Percentiles rank a stretch among this genome's conserved stretches.
phyloP scores from a whole-genome alignment of 1,140 invertebrate genomes.

The Hydropsyche tenuis region DNA sequence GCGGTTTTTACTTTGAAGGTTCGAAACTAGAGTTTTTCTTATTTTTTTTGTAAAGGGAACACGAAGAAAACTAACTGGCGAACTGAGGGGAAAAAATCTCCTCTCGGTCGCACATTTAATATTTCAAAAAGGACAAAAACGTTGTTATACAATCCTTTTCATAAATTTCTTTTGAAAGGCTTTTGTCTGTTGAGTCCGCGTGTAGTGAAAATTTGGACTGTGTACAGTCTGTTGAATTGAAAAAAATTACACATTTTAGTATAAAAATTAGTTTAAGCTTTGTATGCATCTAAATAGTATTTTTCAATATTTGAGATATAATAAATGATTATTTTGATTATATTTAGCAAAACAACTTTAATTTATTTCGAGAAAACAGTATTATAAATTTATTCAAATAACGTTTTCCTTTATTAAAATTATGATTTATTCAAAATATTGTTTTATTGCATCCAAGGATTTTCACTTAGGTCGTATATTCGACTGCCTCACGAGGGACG shows the following conservation, averaged over 20 bases:
- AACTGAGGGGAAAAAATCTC: constrained; percentile 11
- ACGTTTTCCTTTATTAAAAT: too few species aligned
- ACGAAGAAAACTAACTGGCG: constrained; percentile 36
- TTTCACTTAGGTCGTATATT: constrained; percentile 10
- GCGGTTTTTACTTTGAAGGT: neutral
- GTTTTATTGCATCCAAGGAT: constrained; percentile 13
- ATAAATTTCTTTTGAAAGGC: constrained; percentile 41
- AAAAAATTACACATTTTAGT: too few species aligned
- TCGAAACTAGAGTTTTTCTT: neutral
- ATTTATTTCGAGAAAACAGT: too few species aligned
- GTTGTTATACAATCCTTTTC: constrained; percentile 41
- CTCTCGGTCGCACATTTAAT: constrained; percentile 41
- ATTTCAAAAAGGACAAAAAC: constrained; percentile 44
- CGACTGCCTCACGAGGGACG: neutral
- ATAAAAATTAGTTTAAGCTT: too few species aligned
- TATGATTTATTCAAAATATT: too few species aligned
- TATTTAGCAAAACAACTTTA: too few species aligned
- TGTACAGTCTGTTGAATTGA: constrained; percentile 19
- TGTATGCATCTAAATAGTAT: too few species aligned
- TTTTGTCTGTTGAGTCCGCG: constrained; percentile 36
- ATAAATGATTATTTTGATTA: too few species aligned
- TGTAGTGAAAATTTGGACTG: constrained; percentile 26
- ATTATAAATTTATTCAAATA: too few species aligned
- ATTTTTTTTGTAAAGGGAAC: constrained; percentile 13
- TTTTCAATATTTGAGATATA: too few species aligned